Evolutionary conservation across 2,797 vertebrate genomes (phyloP), one percentile per base, ranked within the genome.

Genomic region (Petrocephalus schoutedeni): DNA sequence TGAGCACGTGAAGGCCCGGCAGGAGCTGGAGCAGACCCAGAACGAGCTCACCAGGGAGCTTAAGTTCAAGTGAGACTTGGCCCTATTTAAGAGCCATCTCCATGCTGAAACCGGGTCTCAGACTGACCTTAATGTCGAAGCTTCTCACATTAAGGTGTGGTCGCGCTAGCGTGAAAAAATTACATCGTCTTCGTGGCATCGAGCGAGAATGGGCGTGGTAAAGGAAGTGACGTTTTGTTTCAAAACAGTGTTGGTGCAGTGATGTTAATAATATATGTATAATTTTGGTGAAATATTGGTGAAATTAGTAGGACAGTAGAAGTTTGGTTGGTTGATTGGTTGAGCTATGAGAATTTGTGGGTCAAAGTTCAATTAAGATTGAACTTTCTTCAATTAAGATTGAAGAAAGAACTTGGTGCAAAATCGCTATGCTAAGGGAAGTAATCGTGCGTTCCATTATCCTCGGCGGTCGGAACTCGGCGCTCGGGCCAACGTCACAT

Each of bases 21-120:
- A 99, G 94, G 98, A 99, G 94, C 96, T 99, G 32, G 98, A 99
- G 92, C 97, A 99, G 93, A 98, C 97, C 0, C 97, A 98, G 95
- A 97, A 96, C 0, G 97, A 99, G 91, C 97, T 99, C 93, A 99
- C 98, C 0, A 94, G 97, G 91, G 98, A 99, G 89, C 97, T 99
- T 89, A 99, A 99, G 92, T 98, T 97, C 95, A 99, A 98, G 98
- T 99, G 94, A 93, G 96, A 2, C 49, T 10, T 21, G 64, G 6
- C 28, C 49, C 53, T 49, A 5, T 19, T 16, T 36, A 3, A 83
- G 53, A 53, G 56, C 14, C 86, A n/a, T 51, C 45, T 49, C 86
- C 21, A 21, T 19, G 3, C 6, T 4, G n/a, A 23, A 23, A 16
- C 59, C 36, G 2, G 1, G 8, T 23, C 86, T 49, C 10, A 23